phyloP scores from a whole-genome alignment of 2,113 vertebrate genomes.

The Rafetus swinhoei region DNA sequence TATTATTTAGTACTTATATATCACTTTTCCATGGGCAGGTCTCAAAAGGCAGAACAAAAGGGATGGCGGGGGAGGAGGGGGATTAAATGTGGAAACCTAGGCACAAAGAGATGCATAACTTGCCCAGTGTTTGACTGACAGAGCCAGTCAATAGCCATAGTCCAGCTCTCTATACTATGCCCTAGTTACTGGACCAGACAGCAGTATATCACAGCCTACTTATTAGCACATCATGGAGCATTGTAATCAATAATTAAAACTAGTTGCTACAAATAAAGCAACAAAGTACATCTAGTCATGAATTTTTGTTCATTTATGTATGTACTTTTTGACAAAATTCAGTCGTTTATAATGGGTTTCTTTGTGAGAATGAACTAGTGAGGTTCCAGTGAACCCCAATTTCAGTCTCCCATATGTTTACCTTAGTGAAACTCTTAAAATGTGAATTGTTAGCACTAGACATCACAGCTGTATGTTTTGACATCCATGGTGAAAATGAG shows the following conservation, averaged over 20 bases:
- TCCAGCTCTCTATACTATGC: neutral
- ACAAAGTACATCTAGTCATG: no score
- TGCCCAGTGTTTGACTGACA: neutral
- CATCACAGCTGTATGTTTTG: constrained; percentile 84
- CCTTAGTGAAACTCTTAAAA: constrained; percentile 61
- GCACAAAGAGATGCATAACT: accelerated
- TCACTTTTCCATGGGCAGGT: neutral
- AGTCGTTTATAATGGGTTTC: neutral
- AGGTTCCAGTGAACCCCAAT: neutral
- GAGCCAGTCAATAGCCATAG: neutral
- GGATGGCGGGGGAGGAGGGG: accelerated
- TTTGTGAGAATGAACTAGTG: accelerated
- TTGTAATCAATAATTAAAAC: neutral
- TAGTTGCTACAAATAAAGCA: neutral
- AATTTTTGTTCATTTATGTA: neutral
- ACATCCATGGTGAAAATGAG: constrained; percentile 93
- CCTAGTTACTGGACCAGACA: neutral
- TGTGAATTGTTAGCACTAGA: constrained; percentile 69
- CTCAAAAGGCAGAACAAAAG: neutral
- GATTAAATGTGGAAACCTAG: accelerated
- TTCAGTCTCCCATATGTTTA: constrained; percentile 58
- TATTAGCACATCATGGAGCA: neutral
- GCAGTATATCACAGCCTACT: neutral
- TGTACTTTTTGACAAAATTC: neutral
- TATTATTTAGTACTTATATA: neutral